Base-by-base conservation (phyloP, 1,140 invertebrate species). In the Drosophila arawakana region DNA sequence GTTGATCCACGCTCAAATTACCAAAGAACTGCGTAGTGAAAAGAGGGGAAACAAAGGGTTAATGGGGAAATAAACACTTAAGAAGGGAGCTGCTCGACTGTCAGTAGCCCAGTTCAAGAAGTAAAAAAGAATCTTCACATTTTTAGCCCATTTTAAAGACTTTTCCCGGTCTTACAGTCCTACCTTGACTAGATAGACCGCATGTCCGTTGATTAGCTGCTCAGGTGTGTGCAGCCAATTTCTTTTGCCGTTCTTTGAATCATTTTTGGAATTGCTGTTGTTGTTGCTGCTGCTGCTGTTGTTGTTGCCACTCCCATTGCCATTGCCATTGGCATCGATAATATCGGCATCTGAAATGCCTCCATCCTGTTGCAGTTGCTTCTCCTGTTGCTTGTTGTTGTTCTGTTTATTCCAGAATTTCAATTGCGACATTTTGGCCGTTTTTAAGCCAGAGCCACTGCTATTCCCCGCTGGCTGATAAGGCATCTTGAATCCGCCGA, bases 131-230 rank as follows among this genome's bases (percentile, higher is more conserved):
- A 15, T 15, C n/a, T 15, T 15, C 0, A 15, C 15, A 15, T 15
- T 15, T 15, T 0, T 15, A 25, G 25, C 25, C 25, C 2, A 3
- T 25, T 25, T 2, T 25, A 25, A 25, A 25, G 25, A 25, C 25
- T 3, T 25, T 25, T 30, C 25, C 4, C 6, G 0, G 25, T 30
- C 2, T 4, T 5, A 30, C 25, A 3, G 25, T 21, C 25, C 7
- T 94, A 98, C 97, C 95, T 99, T 99, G 92, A 99, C 98, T 93
- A 98, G 95, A 94, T 99, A 99, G 43, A 97, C 97, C 76, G 99
- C 97, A 91, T 99, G 98, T 61, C 98, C 98, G 93, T 96, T 97
- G 83, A 97, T 95, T 6, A 99, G 94, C n/a, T 97, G 94, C 86
- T 98, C 98, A 35, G 98, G 97, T 67, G 97, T 96, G 93, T 99